phyloP scores from a whole-genome alignment of 2,797 vertebrate species.

The Catharus ustulatus region DNA sequence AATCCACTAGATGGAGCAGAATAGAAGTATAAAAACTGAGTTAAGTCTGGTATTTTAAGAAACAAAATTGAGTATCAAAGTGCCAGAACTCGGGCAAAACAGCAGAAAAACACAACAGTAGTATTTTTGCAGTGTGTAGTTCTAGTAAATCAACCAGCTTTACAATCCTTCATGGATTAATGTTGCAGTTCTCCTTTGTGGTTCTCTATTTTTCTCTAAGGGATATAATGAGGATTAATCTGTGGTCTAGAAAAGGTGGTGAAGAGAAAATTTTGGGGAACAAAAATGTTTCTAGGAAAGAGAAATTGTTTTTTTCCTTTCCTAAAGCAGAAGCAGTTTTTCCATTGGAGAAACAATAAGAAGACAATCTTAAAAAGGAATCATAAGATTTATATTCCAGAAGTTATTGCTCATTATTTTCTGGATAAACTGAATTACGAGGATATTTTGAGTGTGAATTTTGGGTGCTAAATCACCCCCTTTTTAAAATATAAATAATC shows the following conservation, averaged over 20 bases:
- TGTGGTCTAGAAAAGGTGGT: neutral
- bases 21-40: constrained; percentile 53
- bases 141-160: neutral
- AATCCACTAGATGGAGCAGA: constrained; percentile 76
- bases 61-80: constrained; percentile 7
- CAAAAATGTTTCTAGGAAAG: neutral
- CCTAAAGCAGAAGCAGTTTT: neutral
- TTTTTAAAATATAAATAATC: neutral
- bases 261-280: neutral
- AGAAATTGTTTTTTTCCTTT: neutral
- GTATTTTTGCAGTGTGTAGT: neutral
- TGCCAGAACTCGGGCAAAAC: neutral
- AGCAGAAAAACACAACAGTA: neutral
- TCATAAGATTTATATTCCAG: neutral
- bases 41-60: constrained; percentile 7
- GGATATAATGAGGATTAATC: neutral
- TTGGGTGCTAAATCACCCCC: neutral
- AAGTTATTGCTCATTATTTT: neutral
- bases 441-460: neutral
- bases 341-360: neutral
- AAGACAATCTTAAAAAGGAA: neutral
- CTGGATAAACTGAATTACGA: neutral
- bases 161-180: neutral
- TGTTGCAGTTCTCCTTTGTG: neutral
- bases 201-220: neutral